Evolutionary conservation across 2,113 vertebrate species (phyloP), one percentile per base, ranked within the genome.

Genomic region (Empidonax traillii): DNA sequence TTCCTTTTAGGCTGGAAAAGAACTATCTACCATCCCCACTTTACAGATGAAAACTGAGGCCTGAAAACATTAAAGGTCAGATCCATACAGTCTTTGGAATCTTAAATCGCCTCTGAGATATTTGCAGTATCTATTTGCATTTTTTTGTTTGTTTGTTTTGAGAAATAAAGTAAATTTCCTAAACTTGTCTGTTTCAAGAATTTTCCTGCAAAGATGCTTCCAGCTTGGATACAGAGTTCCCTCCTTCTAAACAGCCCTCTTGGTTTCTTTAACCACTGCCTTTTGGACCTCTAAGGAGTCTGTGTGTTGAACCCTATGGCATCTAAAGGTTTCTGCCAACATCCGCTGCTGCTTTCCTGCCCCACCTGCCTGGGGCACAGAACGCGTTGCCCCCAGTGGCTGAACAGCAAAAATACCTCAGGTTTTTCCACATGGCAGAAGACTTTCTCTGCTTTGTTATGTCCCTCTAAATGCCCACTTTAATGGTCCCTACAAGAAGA

Each of bases 371-470:
- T 30, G n/a, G 37, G 17, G 17, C 1, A 1, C 15, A 75, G 35
- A 27, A 25, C 8, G 12, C 1, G 0, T 24, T 51, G 8, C 9
- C 4, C 1, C 0, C 16, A 80, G 30, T 14, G 30, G 21, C 16
- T 3, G 20, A 55, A 51, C 72, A 84, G 28, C 67, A 88, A 83
- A 91, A 90, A 16, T 14, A 8, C 14, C 11, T 51, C 19, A 24
- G 7, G 10, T 80, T 90, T 93, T 76, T 46, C 67, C 31, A 49
- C 0, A 1, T 18, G 21, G 35, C 12, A 76, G 62, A 77, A 77
- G 19, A 47, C 5, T 31, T 4, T 66, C 21, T 75, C 47, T 77
- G 27, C 19, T 85, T 80, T 59, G 25, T 69, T 76, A 53, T 20
- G 23, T 53, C 12, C 33, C 15, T 79, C 43, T 83, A 71, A 80